Base-by-base conservation (phyloP, 2,888 invertebrate species). In the Catonia carolina region DNA sequence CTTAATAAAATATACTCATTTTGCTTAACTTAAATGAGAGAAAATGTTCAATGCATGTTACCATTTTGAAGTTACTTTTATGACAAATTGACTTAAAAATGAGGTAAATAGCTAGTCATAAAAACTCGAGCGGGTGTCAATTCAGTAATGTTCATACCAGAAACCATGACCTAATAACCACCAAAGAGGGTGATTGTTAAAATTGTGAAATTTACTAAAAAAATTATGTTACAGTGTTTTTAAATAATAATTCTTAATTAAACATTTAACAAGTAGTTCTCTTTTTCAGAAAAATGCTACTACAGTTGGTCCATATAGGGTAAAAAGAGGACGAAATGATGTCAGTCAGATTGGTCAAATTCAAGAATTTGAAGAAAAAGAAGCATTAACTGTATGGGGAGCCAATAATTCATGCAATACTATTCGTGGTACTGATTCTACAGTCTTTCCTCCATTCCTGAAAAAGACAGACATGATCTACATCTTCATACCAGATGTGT, bases 371-470 rank as follows among this genome's bases (percentile, higher is more conserved):
- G 71, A 76, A 55, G 75, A 72, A 0, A 68, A 73, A 56, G 64
- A 62, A 0, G 36, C 56, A 0, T 71, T 78, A 70, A 62, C 66
- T 0, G 65, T 64, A 31, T 67, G 71, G 69, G 71, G 64, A 75
- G 74, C 74, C 0, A 72, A 76, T 53, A 64, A 70, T 0, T 72
- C 74, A 61, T 83, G 83, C 64, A 78, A 78, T 4, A 69, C 67
- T 65, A 71, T 83, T 41, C 75, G 74, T 56, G 82, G 82, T 0
- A 76, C 78, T 0, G 82, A 83, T 65, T 69, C 77, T 0, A 69
- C 79, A 0, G 73, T 79, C 33, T 80, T 77, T 70, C 72, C 79
- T 0, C 79, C 80, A 0, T 52, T 59, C 15, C 72, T 78, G 18
- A 68, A 73, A 6, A 70, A 72, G 47, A 66, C 62, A 10, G 66